These are phyloP conservation scores for Marcusenius ussheri DNA, from an alignment of 2,113 vertebrate species.

Conservation along the genomic window DNA sequence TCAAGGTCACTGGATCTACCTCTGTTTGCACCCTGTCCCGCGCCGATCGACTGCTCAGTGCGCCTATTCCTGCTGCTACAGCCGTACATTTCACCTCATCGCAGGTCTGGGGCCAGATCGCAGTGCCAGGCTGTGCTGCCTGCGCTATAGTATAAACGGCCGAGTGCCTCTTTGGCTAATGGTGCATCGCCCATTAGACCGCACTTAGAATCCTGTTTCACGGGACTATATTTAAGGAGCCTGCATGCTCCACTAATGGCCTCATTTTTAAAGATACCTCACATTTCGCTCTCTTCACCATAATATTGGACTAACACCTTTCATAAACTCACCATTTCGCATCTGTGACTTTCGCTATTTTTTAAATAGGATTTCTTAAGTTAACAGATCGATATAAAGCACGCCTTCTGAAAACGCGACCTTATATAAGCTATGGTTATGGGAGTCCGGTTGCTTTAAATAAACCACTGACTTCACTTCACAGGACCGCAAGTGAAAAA, in stretches of 20 bases:
- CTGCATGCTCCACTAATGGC: conserved; percentile 17
- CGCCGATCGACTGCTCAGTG: not conserved
- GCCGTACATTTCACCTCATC: conserved; percentile 26
- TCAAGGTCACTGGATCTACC: not conserved
- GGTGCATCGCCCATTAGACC: conserved; percentile 36
- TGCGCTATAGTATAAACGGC: not conserved
- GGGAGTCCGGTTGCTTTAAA: not conserved
- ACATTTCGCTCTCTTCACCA: not conserved
- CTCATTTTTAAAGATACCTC: not conserved
- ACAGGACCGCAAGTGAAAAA: not conserved
- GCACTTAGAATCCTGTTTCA: conserved; percentile 48
- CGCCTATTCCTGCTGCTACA: conserved; percentile 11
- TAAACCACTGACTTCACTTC: not conserved
- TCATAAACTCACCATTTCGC: not conserved
- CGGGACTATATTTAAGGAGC: conserved; percentile 49
- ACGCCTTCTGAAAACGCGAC: not conserved
- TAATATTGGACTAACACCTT: not conserved
- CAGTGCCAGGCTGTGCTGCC: conserved; percentile 3
- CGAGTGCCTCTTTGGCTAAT: conserved; percentile 19
- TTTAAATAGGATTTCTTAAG: not conserved
- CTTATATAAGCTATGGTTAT: not conserved
- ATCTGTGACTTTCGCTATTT: not conserved
- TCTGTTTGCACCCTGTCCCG: not conserved
- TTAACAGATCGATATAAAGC: not conserved
- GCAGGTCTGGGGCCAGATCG: not conserved